Conservation (phyloP, 1,140 invertebrate species). For the Aplysia californica region DNA sequence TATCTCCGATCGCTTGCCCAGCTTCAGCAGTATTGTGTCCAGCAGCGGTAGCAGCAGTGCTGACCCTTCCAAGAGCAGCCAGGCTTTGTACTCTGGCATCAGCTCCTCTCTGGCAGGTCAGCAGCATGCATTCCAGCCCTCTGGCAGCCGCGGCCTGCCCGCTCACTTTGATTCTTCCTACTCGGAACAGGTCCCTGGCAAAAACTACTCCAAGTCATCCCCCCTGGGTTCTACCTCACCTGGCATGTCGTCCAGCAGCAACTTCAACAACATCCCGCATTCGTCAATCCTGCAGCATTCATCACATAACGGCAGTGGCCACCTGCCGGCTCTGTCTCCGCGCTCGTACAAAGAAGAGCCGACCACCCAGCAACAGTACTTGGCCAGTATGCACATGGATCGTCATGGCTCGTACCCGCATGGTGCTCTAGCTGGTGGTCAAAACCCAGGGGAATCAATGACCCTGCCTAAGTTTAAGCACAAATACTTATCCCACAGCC, state of each 20-base stretch:
- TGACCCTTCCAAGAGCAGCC: slow-evolving; percentile 1
- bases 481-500: slow-evolving; percentile 20
- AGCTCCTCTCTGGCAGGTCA: too few species aligned
- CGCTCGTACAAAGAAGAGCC: slow-evolving; percentile 24
- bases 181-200: slow-evolving; percentile 9
- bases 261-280: slow-evolving; percentile 17
- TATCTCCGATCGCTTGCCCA: slow-evolving; percentile 34
- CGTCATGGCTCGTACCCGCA: background rate
- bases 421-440: slow-evolving; percentile 6
- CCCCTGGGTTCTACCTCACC: slow-evolving; percentile 24
- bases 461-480: slow-evolving; percentile 26
- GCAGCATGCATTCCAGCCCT: slow-evolving; percentile 22
- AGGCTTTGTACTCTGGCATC: slow-evolving; percentile 9
- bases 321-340: slow-evolving; percentile 12
- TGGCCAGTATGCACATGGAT: slow-evolving; percentile 9
- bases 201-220: slow-evolving; percentile 24
- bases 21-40: slow-evolving; percentile 38
- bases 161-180: slow-evolving; percentile 10
- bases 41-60: slow-evolving; percentile 8
- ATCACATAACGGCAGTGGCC: slow-evolving; percentile 23
- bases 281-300: slow-evolving; percentile 18
- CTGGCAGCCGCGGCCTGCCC: background rate
- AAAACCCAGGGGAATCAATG: slow-evolving; percentile 20
- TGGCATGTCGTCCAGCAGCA: slow-evolving; percentile 9
- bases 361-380: slow-evolving; percentile 2